phyloP scores from a whole-genome alignment of 2,888 invertebrate species.

The Eretmocerus hayati region DNA sequence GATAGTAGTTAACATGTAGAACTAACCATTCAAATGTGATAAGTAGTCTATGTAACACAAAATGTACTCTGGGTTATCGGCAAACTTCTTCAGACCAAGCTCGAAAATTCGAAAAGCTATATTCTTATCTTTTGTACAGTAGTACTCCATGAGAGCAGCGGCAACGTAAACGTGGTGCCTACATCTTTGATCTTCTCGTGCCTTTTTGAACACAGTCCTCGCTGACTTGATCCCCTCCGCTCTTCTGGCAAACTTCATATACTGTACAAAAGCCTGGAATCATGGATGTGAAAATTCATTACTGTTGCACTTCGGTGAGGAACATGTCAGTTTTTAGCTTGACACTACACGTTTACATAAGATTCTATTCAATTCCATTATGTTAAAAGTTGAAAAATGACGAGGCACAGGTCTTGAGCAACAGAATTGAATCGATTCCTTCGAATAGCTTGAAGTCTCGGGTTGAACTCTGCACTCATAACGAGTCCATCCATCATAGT shows the following conservation, averaged over 20 bases:
- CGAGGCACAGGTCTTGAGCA: no score
- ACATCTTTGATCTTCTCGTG: constrained; percentile 76
- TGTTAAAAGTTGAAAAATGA: no score
- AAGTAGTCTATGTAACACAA: constrained; percentile 94
- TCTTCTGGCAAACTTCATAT: constrained; percentile 96
- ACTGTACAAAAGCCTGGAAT: constrained; percentile 85
- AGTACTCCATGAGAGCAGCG: constrained; percentile 98
- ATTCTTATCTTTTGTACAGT: constrained; percentile 96
- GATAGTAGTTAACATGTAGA: constrained; percentile 9
- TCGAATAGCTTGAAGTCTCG: no score
- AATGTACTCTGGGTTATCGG: constrained; percentile 90
- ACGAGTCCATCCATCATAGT: no score
- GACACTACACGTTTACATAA: no score
- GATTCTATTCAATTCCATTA: no score
- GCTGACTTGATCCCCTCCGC: constrained; percentile 98
- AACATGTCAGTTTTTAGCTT: no score
- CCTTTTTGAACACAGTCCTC: constrained; percentile 87
- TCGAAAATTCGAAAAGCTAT: constrained; percentile 96
- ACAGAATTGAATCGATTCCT: no score
- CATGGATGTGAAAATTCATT: not conserved
- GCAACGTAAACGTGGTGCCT: constrained; percentile 93
- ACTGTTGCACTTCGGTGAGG: no score
- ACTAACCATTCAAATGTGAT: constrained; percentile 86
- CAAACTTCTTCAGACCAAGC: constrained; percentile 93
- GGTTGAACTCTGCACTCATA: no score